These are phyloP conservation scores for Drosophila bifasciata DNA, from an alignment of 1,140 invertebrate species.

Conservation along the genomic window DNA sequence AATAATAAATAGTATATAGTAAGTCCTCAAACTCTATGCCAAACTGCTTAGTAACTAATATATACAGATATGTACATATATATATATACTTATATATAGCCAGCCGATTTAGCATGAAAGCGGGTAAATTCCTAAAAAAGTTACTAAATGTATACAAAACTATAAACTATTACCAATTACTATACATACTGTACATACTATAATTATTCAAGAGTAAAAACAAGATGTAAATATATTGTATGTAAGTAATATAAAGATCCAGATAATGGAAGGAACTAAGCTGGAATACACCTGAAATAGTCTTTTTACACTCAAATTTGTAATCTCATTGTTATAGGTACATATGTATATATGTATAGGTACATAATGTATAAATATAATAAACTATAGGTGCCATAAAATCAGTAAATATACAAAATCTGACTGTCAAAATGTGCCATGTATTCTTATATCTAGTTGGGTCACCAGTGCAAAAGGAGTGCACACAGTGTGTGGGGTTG, in stretches of 20 bases:
- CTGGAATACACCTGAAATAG: constrained; percentile 13
- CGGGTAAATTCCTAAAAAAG: constrained; percentile 14
- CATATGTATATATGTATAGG: neutral
- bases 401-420: constrained; percentile 66
- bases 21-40: too few relatives aligned
- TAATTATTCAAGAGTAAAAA: neutral
- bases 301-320: constrained; percentile 20
- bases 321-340: constrained; percentile 76
- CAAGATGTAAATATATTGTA: constrained; percentile 4
- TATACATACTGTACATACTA: constrained; percentile 11
- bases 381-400: constrained; percentile 75
- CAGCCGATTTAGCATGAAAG: neutral
- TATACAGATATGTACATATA: neutral
- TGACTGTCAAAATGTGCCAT: constrained; percentile 35
- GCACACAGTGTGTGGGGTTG: constrained; percentile 24
- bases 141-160: constrained; percentile 1
- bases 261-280: neutral
- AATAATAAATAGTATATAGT: too few relatives aligned
- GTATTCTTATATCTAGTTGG: constrained; percentile 15
- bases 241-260: neutral
- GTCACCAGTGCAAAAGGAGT: neutral
- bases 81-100: too few relatives aligned
- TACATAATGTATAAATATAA: constrained; percentile 13
- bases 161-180: too few relatives aligned
- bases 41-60: constrained; percentile 5